These are phyloP conservation scores for Mirounga angustirostris DNA, from an alignment of 2,113 vertebrate species.

Conservation along the genomic window DNA sequence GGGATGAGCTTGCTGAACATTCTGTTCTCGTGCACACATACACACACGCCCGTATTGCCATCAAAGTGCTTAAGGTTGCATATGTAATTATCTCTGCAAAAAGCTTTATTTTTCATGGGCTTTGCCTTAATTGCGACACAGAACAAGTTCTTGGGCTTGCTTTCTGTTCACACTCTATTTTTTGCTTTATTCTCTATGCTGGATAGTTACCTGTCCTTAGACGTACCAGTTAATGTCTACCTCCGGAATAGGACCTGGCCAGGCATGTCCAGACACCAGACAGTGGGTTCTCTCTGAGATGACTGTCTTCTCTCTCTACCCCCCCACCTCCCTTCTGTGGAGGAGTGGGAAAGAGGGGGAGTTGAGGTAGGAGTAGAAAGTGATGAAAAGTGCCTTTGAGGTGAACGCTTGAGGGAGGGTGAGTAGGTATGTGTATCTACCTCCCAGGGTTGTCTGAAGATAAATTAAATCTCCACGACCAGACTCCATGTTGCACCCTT, in stretches of 20 bases:
- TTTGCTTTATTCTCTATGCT: not conserved
- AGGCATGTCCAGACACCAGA: no score
- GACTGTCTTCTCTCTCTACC: not conserved
- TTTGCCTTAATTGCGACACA: not conserved
- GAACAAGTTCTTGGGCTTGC: not conserved
- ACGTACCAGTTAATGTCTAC: fast-evolving
- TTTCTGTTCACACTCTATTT: not conserved
- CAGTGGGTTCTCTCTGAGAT: not conserved
- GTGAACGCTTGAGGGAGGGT: not conserved
- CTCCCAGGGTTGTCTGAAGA: slow-evolving; percentile 13
- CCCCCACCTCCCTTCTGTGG: not conserved
- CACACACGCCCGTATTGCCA: not conserved
- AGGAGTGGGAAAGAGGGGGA: not conserved
- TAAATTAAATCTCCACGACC: not conserved
- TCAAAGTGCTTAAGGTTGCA: not conserved
- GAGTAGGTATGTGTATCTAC: not conserved
- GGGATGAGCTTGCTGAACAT: not conserved
- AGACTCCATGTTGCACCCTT: not conserved
- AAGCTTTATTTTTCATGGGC: not conserved
- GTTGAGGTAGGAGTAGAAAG: no score
- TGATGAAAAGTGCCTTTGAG: not conserved
- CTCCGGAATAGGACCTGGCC: not conserved
- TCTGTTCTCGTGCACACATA: not conserved
- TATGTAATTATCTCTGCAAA: not conserved
- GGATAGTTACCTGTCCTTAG: not conserved